Evolutionary conservation across 1,140 invertebrate genomes (phyloP).

Genomic region (Cotesia glomerata): DNA sequence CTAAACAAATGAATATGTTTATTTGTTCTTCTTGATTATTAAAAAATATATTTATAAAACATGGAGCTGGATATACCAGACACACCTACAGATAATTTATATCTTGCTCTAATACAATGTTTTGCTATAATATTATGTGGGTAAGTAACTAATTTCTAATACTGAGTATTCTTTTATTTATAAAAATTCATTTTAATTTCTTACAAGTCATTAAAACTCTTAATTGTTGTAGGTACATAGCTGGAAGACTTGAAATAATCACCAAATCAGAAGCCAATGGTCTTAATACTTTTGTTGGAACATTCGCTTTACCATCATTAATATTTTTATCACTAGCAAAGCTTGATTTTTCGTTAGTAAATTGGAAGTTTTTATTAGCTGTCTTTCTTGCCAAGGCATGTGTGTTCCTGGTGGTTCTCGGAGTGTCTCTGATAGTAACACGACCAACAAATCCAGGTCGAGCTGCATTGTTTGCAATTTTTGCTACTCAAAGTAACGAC

Average conservation of each 20-base stretch:
- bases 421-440: conserved; percentile 80
- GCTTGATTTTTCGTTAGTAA: conserved; percentile 82
- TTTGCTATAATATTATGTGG: conserved; percentile 90
- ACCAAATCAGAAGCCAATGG: conserved; percentile 87
- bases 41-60: background rate
- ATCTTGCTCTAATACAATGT: conserved; percentile 88
- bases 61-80: conserved; percentile 23
- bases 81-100: conserved; percentile 78
- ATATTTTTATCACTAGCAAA: conserved; percentile 91
- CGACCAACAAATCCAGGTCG: conserved; percentile 81
- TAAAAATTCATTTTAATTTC: conserved; percentile 3
- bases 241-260: conserved; percentile 85
- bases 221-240: conserved; percentile 79
- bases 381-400: conserved; percentile 86
- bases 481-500: conserved; percentile 97
- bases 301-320: conserved; percentile 88
- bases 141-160: conserved; percentile 63
- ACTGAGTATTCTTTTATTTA: conserved; percentile 12
- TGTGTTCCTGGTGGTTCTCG: conserved; percentile 83
- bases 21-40: background rate
- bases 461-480: conserved; percentile 92
- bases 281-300: conserved; percentile 90
- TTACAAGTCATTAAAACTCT: background rate
- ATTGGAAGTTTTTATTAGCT: conserved; percentile 88
- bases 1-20: background rate